Percentiles rank a stretch among this genome's conserved stretches.
phyloP scores from a whole-genome alignment of 2,888 invertebrate species.

The Hirtodrosophila trivittata region DNA sequence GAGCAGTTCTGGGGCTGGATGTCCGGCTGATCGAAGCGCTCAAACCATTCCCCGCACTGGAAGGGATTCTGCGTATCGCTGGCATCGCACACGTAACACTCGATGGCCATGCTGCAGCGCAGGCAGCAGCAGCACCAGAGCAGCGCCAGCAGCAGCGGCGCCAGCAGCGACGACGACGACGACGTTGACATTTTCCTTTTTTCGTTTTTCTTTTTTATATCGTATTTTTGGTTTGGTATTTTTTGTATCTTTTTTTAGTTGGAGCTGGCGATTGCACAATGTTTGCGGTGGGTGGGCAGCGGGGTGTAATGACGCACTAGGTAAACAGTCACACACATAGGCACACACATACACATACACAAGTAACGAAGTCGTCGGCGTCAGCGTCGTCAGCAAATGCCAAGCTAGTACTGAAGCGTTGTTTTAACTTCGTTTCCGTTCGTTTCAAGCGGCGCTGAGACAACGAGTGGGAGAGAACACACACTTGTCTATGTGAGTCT shows the following conservation, averaged over 20 bases:
- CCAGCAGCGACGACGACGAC: constrained; percentile 9
- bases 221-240: constrained; percentile 1
- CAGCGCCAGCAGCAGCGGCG: constrained; percentile 26
- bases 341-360: constrained; percentile 12
- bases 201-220: neutral
- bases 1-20: constrained; percentile 89
- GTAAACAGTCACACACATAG: constrained; percentile 14
- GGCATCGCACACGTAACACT: constrained; percentile 95
- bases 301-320: constrained; percentile 35
- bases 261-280: constrained; percentile 47
- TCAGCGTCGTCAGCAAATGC: constrained; percentile 77
- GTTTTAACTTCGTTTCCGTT: constrained; percentile 69
- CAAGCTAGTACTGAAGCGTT: constrained; percentile 76
- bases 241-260: constrained; percentile 6
- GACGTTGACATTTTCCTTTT: constrained; percentile 21
- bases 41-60: constrained; percentile 92
- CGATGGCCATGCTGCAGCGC: constrained; percentile 86
- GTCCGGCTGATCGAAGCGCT: constrained; percentile 86
- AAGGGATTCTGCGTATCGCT: constrained; percentile 90
- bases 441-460: constrained; percentile 54
- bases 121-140: constrained; percentile 5
- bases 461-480: constrained; percentile 5
- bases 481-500: constrained; percentile 11
- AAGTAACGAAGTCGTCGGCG: constrained; percentile 28
- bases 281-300: neutral